phyloP scores from a whole-genome alignment of 1,140 invertebrate species.

The Zeugodacus cucurbitae region DNA sequence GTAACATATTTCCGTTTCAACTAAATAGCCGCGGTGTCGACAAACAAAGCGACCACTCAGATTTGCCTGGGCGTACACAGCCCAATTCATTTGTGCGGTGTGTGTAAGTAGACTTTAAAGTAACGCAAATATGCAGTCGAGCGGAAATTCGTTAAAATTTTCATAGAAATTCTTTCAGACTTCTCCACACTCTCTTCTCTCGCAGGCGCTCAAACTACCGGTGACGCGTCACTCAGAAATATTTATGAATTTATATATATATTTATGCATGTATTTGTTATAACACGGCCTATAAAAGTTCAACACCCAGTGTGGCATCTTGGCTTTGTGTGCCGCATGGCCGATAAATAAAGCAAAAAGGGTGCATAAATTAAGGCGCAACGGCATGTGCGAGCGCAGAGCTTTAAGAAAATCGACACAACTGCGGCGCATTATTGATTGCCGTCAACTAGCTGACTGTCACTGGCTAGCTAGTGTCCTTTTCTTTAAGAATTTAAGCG shows the following conservation, averaged over 20 bases:
- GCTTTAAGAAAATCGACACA: background rate
- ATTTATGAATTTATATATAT: slow-evolving; percentile 10
- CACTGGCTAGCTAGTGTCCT: background rate
- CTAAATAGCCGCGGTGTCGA: slow-evolving; percentile 52
- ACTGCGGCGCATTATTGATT: background rate
- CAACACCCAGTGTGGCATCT: slow-evolving; percentile 22
- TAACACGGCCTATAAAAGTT: slow-evolving; percentile 12
- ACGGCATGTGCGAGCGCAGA: slow-evolving; percentile 8
- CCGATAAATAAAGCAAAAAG: slow-evolving; percentile 43
- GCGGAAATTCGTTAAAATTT: slow-evolving; percentile 7
- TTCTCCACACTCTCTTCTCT: background rate
- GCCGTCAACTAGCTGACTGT: background rate
- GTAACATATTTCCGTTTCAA: slow-evolving; percentile 64
- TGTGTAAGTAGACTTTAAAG: background rate
- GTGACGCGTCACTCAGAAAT: background rate
- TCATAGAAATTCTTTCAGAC: background rate
- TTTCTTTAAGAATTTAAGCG: background rate
- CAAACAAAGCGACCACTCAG: background rate
- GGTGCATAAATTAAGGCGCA: slow-evolving; percentile 62
- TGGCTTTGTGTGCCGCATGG: background rate
- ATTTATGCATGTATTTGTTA: background rate
- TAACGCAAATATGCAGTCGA: background rate
- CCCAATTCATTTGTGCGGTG: background rate
- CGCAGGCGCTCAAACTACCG: background rate
- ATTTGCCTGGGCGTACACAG: background rate